These are phyloP conservation scores for Atrina japonica DNA, from an alignment of 2,888 invertebrate species.

Conservation along the genomic window DNA sequence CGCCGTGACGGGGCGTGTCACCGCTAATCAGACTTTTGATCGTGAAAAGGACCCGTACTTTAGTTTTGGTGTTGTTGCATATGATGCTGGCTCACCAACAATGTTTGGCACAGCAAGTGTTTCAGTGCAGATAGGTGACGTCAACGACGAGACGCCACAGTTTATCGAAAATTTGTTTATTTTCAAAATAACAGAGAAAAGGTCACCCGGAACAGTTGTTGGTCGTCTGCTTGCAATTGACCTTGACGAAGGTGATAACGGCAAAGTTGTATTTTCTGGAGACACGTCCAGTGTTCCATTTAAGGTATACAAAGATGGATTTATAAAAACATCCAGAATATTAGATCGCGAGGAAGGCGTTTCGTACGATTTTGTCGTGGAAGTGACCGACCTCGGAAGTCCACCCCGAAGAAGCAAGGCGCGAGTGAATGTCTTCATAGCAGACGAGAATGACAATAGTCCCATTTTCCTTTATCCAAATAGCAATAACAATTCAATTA, in stretches of 20 bases:
- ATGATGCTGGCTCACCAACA: constrained; percentile 93
- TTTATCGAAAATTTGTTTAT: constrained; percentile 94
- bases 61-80: constrained; percentile 34
- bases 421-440: constrained; percentile 49
- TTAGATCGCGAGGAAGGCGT: constrained; percentile 53
- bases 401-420: constrained; percentile 46
- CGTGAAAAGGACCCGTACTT: constrained; percentile 42
- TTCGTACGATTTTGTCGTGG: constrained; percentile 48
- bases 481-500: constrained; percentile 55
- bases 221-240: constrained; percentile 76
- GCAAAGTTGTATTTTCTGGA: constrained; percentile 34
- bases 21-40: constrained; percentile 47
- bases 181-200: constrained; percentile 82
- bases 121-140: constrained; percentile 88
- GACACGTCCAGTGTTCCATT: constrained; percentile 45
- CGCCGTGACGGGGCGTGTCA: constrained; percentile 48
- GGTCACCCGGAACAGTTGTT: constrained; percentile 67
- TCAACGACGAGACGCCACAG: constrained; percentile 95
- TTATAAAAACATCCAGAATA: constrained; percentile 40
- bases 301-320: constrained; percentile 46
- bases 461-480: constrained; percentile 59
- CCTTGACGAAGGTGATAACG: constrained; percentile 42
- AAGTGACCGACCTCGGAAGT: constrained; percentile 52
- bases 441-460: constrained; percentile 57
- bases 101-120: constrained; percentile 93